A percentile compares a stretch with the other conserved stretches of the same genome.
Evolutionary conservation across 2,888 invertebrate genomes (phyloP).

Genomic region (Sesia apiformis): DNA sequence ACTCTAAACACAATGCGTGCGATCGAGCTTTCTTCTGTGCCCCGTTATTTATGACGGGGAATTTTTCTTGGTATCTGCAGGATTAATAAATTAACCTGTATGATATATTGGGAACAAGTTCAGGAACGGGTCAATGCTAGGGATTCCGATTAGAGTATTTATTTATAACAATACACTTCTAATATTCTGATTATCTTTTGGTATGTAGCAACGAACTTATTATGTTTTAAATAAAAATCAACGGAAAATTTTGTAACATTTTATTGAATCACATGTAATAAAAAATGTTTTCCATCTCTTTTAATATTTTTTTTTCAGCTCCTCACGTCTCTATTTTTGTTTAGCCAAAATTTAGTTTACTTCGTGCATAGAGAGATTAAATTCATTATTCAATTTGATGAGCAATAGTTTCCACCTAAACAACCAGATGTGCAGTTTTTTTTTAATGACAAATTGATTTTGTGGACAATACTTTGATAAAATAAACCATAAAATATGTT

Average conservation of each 20-base stretch:
- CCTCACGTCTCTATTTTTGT: background rate
- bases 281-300: conserved; percentile 24
- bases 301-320: background rate
- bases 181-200: too few species aligned
- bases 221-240: background rate
- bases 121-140: background rate
- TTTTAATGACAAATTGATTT: too few species aligned
- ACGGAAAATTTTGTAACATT: conserved; percentile 15
- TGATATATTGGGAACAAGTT: background rate
- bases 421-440: conserved; percentile 19
- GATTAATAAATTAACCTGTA: conserved; percentile 6
- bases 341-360: conserved; percentile 11
- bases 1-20: conserved; percentile 14
- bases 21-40: conserved; percentile 7
- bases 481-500: too few species aligned
- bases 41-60: conserved; percentile 9
- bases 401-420: conserved; percentile 25
- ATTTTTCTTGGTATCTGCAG: conserved; percentile 7
- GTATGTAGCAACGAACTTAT: too few species aligned
- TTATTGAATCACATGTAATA: conserved; percentile 52
- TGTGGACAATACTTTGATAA: too few species aligned
- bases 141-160: too few species aligned
- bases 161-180: too few species aligned
- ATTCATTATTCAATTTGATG: conserved; percentile 22
- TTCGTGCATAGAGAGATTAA: conserved; percentile 20